Base-by-base conservation (phyloP, 2,113 vertebrate genomes). In the Sterrhoptilus dennistouni region DNA sequence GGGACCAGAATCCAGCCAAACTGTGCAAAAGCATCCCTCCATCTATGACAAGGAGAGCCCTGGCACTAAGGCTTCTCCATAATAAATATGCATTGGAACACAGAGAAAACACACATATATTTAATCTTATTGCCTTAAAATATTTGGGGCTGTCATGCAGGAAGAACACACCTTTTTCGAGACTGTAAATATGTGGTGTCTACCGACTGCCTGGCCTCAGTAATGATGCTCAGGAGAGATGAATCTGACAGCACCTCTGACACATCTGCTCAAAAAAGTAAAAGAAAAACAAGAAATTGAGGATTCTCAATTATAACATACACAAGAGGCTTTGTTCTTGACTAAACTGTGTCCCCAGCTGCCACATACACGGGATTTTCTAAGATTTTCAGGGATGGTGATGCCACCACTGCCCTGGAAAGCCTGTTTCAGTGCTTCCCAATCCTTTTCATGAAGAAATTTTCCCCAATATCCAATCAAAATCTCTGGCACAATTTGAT, bases 131-230 rank as follows among this genome's bases (percentile, higher is more conserved):
- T 82, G 42, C 52, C 38, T 66, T 28, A 25, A 9, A 59, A 36
- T 16, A 7, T 42, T 19, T 38, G 5, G 12, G 29, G 8, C 14
- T 7, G 6, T 59, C 9, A 1, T 9, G 38, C 20, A n/a, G 64
- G 68, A 82, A 66, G 38, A 12, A 60, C 91, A 90, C 54, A 95
- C 95, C 71, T 83, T 76, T 75, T 33, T 10, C 83, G 21, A 14
- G 91, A 80, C 11, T 20, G 19, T 64, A 93, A 57, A 52, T 96
- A 95, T 0, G 22, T 52, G 22, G 24, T 27, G 33, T 96, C 93
- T 47, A 96, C 93, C 49, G 69, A 22, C 40, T 72, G 61, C 83
- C 16, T 96, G 71, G 93, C 95, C 76, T 95, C 57, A 20, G 8
- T 47, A 15, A 96, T 57, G 75, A 17, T 83, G 66, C 61, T 86